Base-by-base conservation (phyloP, 1,140 invertebrate genomes). In the Mactra quadrangularis region DNA sequence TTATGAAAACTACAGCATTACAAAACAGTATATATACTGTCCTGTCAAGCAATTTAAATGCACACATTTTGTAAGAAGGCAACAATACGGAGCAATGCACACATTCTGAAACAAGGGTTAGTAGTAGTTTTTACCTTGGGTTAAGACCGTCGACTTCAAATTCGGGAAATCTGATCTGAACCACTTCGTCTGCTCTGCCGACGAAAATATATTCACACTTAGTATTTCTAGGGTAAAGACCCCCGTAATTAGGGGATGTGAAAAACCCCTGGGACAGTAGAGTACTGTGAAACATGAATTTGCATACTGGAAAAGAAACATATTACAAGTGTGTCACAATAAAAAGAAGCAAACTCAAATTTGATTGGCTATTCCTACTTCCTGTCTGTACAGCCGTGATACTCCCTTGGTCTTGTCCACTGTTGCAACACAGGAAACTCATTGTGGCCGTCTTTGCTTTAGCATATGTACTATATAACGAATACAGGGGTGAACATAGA, bases 151-250 rank as follows among this genome's bases (percentile, higher is more conserved):
- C 88, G 13, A 90, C 89, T 57, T 89, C 87, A 82, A 88, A 87
- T n/a, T 83, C 82, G 25, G 83, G 70, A 59, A 88, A 87, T 27
- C 68, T 47, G 41, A 89, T 95, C 86, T 96, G 95, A 55, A 99
- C 96, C 86, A 96, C 95, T 90, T 99, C 97, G 70, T 95, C 95
- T 62, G 94, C 93, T 33, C 95, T 95, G 15, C 97, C 98, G 90
- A 97, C 95, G 93, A 99, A 99, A 92, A 97, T 97, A 92, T 98
- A 99, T 94, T 98, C 96, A 91, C 98, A 99, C 90, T 98, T 97
- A 0, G 97, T 97, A 91, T 98, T 96, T 82, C 97, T 94, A 0
- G 97, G 97, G 93, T 99, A 99, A 41, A 95, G 95, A 7, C 98
- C 98, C 0, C 97, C 98, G 89, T 96, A 98, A 93, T 99, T 99